Evolutionary conservation across 1,140 invertebrate genomes (phyloP), one percentile per base, ranked within the genome.

Genomic region (Megalopta genalis): DNA sequence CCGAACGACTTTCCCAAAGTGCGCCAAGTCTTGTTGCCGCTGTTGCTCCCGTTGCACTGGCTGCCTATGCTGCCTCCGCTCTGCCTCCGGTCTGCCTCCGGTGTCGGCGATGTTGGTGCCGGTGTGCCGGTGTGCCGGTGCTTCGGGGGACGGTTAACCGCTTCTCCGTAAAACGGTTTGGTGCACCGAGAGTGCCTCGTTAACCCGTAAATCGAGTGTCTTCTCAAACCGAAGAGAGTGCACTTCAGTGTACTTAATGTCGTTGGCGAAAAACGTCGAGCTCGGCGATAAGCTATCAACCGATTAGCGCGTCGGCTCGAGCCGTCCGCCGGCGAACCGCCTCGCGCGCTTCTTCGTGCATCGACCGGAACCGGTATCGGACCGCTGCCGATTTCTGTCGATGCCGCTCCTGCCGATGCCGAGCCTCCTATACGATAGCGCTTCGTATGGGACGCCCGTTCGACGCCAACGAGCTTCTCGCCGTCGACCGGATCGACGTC

Each of bases 151-250:
- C 69, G 77, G 69, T 79, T 79, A 79, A 79, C 77, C 77, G 77
- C 70, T 79, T 62, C 69, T 65, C 62, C 69, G 77, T 66, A 62
- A 79, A 79, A 79, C 77, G 77, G 77, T 63, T 71, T 73, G 62
- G 68, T n/a, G 69, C 69, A 73, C 69, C 70, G 62, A 59, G 77
- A 79, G 70, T 65, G 77, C 77, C 77, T 79, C 70, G 77, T 79
- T 79, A 79, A 79, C 77, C 77, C 77, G 77, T 73, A 79, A 79
- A 79, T 79, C 77, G 77, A 79, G 77, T 73, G 77, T 79, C 77
- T 79, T 79, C 77, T 79, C 70, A 65, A 79, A 73, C 46, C 77
- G 69, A 66, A 65, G 46, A 73, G 69, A 73, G 77, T 79, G 77
- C 70, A 79, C 77, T 65, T 73, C 77, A 70, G 18, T 73, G 77